phyloP scores from a whole-genome alignment of 2,797 vertebrate species.

The Cephalopachus bancanus region DNA sequence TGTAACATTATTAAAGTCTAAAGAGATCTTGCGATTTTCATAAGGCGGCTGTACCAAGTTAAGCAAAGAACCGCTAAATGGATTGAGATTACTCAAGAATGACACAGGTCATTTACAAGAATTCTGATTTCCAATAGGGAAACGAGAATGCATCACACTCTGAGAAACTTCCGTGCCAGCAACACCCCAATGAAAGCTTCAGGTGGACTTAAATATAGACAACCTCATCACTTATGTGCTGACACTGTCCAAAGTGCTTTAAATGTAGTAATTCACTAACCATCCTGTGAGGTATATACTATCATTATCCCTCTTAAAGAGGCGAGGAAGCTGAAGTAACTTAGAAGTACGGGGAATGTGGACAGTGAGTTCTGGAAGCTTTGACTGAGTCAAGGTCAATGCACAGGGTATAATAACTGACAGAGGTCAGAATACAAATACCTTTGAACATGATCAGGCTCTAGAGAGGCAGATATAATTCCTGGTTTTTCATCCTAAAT shows the following conservation, averaged over 20 bases:
- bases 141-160: not conserved
- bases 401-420: not conserved
- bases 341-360: not conserved
- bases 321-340: not conserved
- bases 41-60: not conserved
- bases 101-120: not conserved
- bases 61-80: not conserved
- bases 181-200: not conserved
- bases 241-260: not conserved
- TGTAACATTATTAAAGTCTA: conserved; percentile 24
- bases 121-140: not conserved
- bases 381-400: not conserved
- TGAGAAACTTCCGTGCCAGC: not conserved
- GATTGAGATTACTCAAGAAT: not conserved
- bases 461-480: not conserved
- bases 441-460: not conserved
- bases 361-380: not conserved
- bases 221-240: not conserved
- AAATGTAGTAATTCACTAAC: not conserved
- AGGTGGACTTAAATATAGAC: not conserved
- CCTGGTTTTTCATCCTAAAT: not conserved
- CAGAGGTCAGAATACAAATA: not conserved
- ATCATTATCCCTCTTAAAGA: not conserved
- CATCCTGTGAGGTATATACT: not conserved
- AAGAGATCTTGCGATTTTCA: not conserved